These are phyloP conservation scores for Hydractinia symbiolongicarpus DNA, from an alignment of 30 jellyfish, hydroid and myxozoan genomes.

Conservation along the genomic window DNA sequence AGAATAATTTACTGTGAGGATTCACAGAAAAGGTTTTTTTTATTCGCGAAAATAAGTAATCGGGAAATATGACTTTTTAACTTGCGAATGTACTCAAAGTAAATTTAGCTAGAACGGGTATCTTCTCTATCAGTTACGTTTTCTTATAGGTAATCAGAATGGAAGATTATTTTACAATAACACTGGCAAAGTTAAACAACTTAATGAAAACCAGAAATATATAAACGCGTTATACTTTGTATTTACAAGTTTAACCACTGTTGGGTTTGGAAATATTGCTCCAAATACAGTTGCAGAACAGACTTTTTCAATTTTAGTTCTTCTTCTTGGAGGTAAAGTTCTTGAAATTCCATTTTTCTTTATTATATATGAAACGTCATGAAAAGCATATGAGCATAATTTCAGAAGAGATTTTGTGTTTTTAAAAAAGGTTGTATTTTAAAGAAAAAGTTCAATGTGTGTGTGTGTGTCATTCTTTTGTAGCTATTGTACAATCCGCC, in stretches of 20 bases:
- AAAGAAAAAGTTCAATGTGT: not conserved
- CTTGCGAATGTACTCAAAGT: no score
- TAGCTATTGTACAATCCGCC: slow-evolving; percentile 95
- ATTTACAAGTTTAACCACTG: slow-evolving; percentile 78
- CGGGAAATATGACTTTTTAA: no score
- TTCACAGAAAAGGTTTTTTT: no score
- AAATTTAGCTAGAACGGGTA: not conserved
- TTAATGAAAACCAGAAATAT: slow-evolving; percentile 36
- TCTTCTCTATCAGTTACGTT: not conserved
- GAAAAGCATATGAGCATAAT: no score
- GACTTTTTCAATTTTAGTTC: slow-evolving; percentile 72
- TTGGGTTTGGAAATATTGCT: slow-evolving; percentile 90
- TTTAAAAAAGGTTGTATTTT: no score
- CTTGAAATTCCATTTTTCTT: not conserved
- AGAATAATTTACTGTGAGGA: no score
- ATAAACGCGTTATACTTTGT: slow-evolving; percentile 76
- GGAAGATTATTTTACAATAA: slow-evolving; percentile 54
- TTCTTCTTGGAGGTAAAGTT: slow-evolving; percentile 74
- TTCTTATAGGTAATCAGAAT: slow-evolving; percentile 63
- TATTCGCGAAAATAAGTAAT: no score
- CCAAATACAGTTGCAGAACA: slow-evolving; percentile 89
- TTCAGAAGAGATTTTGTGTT: no score
- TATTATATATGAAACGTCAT: no score
- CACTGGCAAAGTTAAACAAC: slow-evolving; percentile 7
- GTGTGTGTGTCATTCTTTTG: not conserved